These are phyloP conservation scores for Sternotherus odoratus DNA, from an alignment of 2,797 vertebrate species.

Conservation along the genomic window DNA sequence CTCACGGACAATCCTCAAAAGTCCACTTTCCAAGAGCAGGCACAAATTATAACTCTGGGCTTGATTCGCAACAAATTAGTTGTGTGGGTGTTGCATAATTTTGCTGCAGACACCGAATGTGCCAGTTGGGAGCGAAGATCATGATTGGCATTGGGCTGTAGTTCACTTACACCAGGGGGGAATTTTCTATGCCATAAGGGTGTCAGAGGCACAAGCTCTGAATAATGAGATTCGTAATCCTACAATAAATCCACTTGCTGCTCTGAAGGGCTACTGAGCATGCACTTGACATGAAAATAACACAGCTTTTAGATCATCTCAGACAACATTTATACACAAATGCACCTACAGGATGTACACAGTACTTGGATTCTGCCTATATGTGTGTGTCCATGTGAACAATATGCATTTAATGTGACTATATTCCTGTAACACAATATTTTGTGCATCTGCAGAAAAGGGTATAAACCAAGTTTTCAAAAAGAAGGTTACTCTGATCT, in stretches of 20 bases:
- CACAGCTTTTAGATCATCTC: not conserved
- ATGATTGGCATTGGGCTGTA: conserved; percentile 3
- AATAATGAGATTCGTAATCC: not conserved
- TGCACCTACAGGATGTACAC: not conserved
- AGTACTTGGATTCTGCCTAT: not conserved
- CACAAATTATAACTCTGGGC: conserved; percentile 51
- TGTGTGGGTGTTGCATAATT: conserved; percentile 38
- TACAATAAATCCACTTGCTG: not conserved
- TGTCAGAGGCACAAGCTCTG: not conserved
- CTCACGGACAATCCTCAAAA: conserved; percentile 64
- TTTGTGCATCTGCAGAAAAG: not conserved
- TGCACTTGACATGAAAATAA: not conserved
- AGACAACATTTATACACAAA: not conserved
- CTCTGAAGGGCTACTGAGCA: not conserved
- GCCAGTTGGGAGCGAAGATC: conserved; percentile 11
- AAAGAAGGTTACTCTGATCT: not conserved
- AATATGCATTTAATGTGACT: not conserved
- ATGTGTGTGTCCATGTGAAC: not conserved
- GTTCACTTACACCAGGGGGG: not conserved
- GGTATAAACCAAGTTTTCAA: not conserved
- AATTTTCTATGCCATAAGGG: conserved; percentile 7
- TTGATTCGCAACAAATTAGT: conserved; percentile 62
- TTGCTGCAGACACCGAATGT: conserved; percentile 10
- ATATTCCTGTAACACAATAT: not conserved
- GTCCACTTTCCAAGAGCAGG: conserved; percentile 60